A percentile compares a stretch with the other conserved stretches of the same genome.
These are phyloP conservation scores for Theristicus caerulescens DNA, from an alignment of 2,113 vertebrate genomes.

Conservation along the genomic window DNA sequence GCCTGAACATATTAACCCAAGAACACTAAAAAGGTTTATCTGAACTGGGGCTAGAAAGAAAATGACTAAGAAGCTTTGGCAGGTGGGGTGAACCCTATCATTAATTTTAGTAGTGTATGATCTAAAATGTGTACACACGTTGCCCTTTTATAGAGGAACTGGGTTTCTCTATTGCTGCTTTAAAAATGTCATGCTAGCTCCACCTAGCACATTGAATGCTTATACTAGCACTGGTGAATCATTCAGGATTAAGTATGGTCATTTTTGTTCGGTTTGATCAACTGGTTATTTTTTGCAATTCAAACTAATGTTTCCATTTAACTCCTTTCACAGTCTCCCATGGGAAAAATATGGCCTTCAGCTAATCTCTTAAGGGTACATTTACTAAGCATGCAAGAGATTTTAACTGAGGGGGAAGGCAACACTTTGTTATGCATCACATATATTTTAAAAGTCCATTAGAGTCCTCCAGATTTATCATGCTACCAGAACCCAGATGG, in stretches of 20 bases:
- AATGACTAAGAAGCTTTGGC: background rate
- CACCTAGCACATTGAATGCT: slow-evolving; percentile 41
- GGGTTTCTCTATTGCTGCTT: background rate
- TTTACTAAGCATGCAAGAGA: background rate
- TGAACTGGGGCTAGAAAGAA: background rate
- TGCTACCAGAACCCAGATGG: background rate
- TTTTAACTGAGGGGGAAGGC: background rate
- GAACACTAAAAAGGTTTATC: background rate
- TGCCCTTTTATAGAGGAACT: background rate
- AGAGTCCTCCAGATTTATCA: background rate
- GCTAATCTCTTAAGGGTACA: background rate
- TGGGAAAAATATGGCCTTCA: background rate
- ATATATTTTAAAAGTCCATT: background rate
- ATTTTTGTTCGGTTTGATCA: background rate
- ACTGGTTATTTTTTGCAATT: background rate
- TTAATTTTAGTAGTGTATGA: background rate
- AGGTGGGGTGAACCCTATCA: background rate
- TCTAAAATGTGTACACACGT: background rate
- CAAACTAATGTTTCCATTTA: slow-evolving; percentile 15
- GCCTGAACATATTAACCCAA: background rate
- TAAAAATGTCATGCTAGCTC: slow-evolving; percentile 61
- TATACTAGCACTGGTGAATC: background rate
- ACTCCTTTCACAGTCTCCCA: background rate
- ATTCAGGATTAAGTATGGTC: background rate
- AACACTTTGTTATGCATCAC: background rate